Conservation (phyloP, 2,113 vertebrate species). For the Puffinus mauretanicus region DNA sequence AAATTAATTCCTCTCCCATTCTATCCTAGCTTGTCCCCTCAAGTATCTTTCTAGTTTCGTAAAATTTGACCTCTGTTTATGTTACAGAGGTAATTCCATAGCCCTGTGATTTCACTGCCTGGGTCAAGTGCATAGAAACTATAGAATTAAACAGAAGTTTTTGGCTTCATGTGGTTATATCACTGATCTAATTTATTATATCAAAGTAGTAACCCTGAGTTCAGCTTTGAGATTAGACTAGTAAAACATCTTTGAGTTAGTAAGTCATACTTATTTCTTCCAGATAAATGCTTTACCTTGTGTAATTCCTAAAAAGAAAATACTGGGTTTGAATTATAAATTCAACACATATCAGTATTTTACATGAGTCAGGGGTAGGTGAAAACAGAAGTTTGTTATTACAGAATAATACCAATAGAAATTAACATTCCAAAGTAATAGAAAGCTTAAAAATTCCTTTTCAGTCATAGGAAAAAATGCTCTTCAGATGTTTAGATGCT, state of each 20-base stretch:
- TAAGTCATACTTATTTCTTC: not conserved
- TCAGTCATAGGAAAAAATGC: not conserved
- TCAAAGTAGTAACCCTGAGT: not conserved
- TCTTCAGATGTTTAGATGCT: not conserved
- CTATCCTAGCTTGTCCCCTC: not conserved
- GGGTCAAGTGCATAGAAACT: not conserved
- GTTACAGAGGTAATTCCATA: not conserved
- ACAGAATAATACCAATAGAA: not conserved
- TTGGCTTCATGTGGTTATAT: not conserved
- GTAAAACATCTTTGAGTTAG: not conserved
- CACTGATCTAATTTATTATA: not conserved
- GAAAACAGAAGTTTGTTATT: not conserved
- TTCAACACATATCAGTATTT: not conserved
- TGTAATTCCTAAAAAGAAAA: not conserved
- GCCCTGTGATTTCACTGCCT: not conserved
- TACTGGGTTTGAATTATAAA: not conserved
- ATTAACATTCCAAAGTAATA: not conserved
- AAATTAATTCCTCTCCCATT: not conserved
- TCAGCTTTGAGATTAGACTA: not conserved
- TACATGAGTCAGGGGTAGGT: not conserved
- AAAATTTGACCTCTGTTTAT: not conserved
- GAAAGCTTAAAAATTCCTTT: not conserved
- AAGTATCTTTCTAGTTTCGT: not conserved
- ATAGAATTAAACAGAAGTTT: not conserved
- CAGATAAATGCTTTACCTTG: not conserved